Evolutionary conservation across 2,113 vertebrate species (phyloP).

Genomic region (Poeciliopsis occidentalis): DNA sequence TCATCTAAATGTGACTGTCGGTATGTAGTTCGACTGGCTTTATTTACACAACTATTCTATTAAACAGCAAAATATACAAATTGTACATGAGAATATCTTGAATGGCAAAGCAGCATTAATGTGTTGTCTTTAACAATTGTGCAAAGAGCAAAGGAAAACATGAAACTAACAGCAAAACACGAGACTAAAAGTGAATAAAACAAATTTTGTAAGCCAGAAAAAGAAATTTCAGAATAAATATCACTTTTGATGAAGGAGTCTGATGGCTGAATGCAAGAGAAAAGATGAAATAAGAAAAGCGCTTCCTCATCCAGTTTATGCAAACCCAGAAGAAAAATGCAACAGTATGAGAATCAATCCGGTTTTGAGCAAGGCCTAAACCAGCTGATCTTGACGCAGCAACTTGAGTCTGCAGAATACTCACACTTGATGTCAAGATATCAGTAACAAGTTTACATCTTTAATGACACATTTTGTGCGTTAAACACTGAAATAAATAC

Average conservation of each 20-base stretch:
- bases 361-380: constrained; percentile 2
- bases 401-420: constrained; percentile 20
- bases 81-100: constrained; percentile 6
- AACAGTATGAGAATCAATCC: constrained; percentile 25
- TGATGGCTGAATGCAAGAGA: constrained; percentile 30
- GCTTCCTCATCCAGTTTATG: constrained; percentile 8
- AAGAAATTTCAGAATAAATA: constrained; percentile 18
- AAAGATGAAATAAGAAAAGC: constrained; percentile 33
- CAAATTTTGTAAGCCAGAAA: constrained; percentile 2
- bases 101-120: constrained; percentile 12
- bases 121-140: constrained; percentile 10
- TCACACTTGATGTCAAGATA: constrained; percentile 25
- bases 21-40: constrained; percentile 3
- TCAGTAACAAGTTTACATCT: constrained; percentile 19
- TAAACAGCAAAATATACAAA: constrained; percentile 39
- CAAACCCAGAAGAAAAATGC: constrained; percentile 13
- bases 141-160: constrained; percentile 15
- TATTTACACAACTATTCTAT: constrained; percentile 28
- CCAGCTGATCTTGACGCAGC: not conserved
- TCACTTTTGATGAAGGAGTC: constrained; percentile 20
- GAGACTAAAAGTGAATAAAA: not conserved
- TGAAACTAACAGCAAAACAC: not conserved
- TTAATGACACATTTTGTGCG: constrained; percentile 15
- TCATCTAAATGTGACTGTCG: constrained; percentile 7
- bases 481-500: constrained; percentile 53